Percentiles rank a stretch among this genome's conserved stretches.
Evolutionary conservation across 2,888 invertebrate genomes (phyloP).

Genomic region (Branchellion lobata): DNA sequence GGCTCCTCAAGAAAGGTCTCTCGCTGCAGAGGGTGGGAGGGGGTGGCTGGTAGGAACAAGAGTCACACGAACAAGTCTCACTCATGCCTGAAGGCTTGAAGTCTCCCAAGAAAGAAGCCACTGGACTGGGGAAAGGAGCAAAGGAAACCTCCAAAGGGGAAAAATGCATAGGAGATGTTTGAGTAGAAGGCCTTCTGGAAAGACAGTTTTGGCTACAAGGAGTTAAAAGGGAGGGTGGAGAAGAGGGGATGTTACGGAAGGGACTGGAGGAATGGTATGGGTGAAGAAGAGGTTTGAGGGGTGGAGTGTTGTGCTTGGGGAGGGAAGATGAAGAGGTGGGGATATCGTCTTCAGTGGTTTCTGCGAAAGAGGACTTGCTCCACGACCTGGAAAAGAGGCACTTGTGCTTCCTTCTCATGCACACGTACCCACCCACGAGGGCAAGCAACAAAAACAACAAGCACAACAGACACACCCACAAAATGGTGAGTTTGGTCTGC

Average conservation of each 20-base stretch:
- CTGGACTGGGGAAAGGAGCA: slow-evolving; percentile 2
- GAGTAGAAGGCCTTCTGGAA: background rate
- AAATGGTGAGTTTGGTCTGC: background rate
- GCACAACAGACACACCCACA: background rate
- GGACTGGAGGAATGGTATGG: background rate
- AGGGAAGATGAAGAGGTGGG: background rate
- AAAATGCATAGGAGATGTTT: background rate
- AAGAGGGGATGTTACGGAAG: background rate
- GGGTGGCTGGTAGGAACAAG: background rate
- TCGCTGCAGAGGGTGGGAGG: background rate
- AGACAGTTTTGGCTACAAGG: no score
- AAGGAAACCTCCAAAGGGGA: background rate
- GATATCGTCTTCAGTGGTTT: background rate
- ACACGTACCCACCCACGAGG: background rate
- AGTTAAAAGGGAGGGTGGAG: background rate
- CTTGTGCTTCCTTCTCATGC: no score
- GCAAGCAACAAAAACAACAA: background rate
- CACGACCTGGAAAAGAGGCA: no score
- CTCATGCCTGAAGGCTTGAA: slow-evolving; percentile 15
- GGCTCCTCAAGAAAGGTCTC: background rate
- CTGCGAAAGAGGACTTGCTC: background rate
- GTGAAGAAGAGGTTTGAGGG: background rate
- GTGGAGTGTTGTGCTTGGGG: background rate
- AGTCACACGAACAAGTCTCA: slow-evolving; percentile 2
- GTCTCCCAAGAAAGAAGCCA: background rate